Evolutionary conservation across 2,888 invertebrate species (phyloP).

Genomic region (Penaeus monodon): DNA sequence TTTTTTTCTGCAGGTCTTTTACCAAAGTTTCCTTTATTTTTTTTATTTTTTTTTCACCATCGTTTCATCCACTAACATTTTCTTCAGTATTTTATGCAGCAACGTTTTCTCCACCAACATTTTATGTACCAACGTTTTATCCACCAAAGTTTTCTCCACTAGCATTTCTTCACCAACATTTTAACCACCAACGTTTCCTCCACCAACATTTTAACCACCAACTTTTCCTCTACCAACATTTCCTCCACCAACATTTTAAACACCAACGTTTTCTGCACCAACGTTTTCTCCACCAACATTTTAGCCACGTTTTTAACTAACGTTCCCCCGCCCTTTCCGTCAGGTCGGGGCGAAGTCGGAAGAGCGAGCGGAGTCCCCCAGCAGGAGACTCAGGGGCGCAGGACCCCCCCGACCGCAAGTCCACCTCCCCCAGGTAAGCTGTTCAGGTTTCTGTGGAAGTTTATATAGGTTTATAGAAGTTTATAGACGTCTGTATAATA

Average conservation of each 20-base stretch:
- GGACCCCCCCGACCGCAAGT: conserved; percentile 47
- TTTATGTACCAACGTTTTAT: too few relatives aligned
- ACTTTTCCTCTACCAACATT: neutral
- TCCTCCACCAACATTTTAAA: neutral
- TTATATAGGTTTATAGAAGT: neutral
- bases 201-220: too few relatives aligned
- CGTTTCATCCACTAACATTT: too few relatives aligned
- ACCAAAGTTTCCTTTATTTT: too few relatives aligned
- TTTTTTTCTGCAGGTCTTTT: too few relatives aligned
- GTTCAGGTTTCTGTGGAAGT: neutral
- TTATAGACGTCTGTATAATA: neutral
- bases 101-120: too few relatives aligned
- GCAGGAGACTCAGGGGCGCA: conserved; percentile 12
- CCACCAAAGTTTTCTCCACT: too few relatives aligned
- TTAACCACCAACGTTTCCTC: too few relatives aligned
- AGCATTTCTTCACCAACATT: too few relatives aligned
- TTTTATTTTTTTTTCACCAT: too few relatives aligned
- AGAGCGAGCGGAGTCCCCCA: conserved; percentile 41
- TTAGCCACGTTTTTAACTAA: neutral
- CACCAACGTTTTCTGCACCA: neutral
- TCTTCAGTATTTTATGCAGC: too few relatives aligned
- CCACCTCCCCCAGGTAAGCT: conserved; percentile 48
- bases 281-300: neutral
- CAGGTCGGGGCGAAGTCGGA: conserved; percentile 47
- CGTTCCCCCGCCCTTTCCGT: neutral